Evolutionary conservation across 2,888 invertebrate genomes (phyloP).

Genomic region (Colletes collaris): DNA sequence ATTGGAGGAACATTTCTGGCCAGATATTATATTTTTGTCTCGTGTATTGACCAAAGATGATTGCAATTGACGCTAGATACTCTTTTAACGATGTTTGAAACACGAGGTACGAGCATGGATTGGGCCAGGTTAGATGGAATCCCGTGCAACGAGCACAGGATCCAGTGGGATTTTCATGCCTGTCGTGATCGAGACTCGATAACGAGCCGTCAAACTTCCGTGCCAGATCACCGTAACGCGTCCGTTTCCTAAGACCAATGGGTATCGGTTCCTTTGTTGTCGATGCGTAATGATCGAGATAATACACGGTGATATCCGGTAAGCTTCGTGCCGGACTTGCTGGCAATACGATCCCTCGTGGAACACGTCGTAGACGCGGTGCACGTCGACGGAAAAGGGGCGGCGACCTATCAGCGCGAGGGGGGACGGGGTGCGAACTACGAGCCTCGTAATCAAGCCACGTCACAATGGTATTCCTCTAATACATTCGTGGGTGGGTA

Average conservation of each 20-base stretch:
- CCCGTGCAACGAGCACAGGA: background rate
- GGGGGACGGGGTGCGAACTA: slow-evolving; percentile 38
- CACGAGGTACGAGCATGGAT: background rate
- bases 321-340: slow-evolving; percentile 20
- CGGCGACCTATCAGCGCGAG: slow-evolving; percentile 31
- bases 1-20: too few species aligned
- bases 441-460: slow-evolving; percentile 66
- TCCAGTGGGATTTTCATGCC: slow-evolving; percentile 3
- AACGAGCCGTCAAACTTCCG: slow-evolving; percentile 25
- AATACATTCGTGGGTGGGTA: slow-evolving; percentile 50
- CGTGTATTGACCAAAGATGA: too few species aligned
- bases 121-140: background rate
- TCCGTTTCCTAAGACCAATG: slow-evolving; percentile 31
- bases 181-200: slow-evolving; percentile 22
- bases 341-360: slow-evolving; percentile 44
- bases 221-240: background rate
- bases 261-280: slow-evolving; percentile 58
- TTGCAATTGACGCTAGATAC: too few species aligned
- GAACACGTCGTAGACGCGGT: slow-evolving; percentile 40
- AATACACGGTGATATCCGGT: slow-evolving; percentile 44
- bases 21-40: too few species aligned
- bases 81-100: too few species aligned
- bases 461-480: slow-evolving; percentile 69
- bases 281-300: slow-evolving; percentile 57
- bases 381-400: slow-evolving; percentile 21